Conservation (phyloP, 1,140 invertebrate genomes). For the Dufourea novaeangliae region DNA sequence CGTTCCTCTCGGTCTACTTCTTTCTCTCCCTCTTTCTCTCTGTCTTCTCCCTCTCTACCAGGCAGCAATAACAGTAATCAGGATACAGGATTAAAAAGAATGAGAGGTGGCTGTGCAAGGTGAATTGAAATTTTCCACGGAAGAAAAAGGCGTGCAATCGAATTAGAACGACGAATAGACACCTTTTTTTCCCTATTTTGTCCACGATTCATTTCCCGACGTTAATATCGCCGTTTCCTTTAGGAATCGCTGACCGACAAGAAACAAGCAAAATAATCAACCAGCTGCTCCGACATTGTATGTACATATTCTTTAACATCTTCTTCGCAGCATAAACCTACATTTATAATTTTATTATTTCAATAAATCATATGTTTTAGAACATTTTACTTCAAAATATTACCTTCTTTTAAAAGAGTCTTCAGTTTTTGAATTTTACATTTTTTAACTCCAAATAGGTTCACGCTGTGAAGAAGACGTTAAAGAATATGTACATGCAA, state of each 20-base stretch:
- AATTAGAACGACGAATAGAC: constrained; percentile 14
- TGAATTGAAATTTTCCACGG: constrained; percentile 36
- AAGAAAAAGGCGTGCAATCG: background rate
- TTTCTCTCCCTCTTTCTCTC: background rate
- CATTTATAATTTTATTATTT: too few relatives aligned
- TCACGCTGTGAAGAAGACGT: too few relatives aligned
- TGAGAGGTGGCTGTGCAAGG: background rate
- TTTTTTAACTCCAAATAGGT: too few relatives aligned
- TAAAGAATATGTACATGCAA: too few relatives aligned
- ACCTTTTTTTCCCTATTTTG: background rate
- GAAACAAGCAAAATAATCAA: background rate
- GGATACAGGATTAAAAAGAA: constrained; percentile 47
- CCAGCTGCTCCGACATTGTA: background rate
- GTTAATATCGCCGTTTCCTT: background rate
- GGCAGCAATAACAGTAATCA: constrained; percentile 47
- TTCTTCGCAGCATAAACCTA: too few relatives aligned
- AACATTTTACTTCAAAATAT: too few relatives aligned
- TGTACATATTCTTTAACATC: too few relatives aligned
- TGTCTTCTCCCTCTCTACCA: background rate
- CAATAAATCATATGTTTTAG: too few relatives aligned
- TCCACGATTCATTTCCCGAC: constrained; percentile 9
- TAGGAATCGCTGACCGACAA: background rate
- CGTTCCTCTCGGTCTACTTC: background rate
- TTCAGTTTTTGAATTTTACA: too few relatives aligned
- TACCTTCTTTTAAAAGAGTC: too few relatives aligned